These are phyloP conservation scores for Lemur catta DNA, from an alignment of 2,797 vertebrate species.

Conservation along the genomic window DNA sequence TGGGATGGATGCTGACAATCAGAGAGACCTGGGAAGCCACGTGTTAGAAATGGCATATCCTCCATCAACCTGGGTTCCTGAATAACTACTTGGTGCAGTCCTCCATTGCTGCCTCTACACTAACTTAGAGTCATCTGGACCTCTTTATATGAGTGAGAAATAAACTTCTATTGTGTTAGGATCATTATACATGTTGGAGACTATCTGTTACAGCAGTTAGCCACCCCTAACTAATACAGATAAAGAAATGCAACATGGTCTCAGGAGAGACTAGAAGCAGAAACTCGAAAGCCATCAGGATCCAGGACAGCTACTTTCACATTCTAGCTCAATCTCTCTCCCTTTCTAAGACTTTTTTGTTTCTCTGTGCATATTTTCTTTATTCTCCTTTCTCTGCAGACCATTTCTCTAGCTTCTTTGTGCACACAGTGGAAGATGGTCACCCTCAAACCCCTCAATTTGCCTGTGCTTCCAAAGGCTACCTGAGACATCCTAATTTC, in stretches of 20 bases:
- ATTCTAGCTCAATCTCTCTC: not conserved
- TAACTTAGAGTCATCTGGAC: constrained; percentile 14
- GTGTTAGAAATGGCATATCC: not conserved
- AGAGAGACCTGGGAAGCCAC: not conserved
- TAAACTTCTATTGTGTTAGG: not conserved
- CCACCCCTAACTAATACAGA: constrained; percentile 6
- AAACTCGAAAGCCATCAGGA: constrained; percentile 30
- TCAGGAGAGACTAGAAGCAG: constrained; percentile 17
- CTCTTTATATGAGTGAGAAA: not conserved
- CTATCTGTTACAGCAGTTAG: constrained; percentile 38
- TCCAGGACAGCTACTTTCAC: not conserved
- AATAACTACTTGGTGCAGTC: not conserved
- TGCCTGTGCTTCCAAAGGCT: constrained; percentile 26
- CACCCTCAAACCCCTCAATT: not conserved
- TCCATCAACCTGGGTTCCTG: not conserved
- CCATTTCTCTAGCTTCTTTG: constrained; percentile 29
- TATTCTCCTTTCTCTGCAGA: not conserved
- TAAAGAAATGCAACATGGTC: constrained; percentile 1
- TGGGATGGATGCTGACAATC: not conserved
- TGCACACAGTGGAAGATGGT: not conserved
- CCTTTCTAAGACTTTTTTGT: not conserved
- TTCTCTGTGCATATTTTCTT: not conserved
- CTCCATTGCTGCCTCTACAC: not conserved
- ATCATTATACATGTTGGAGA: not conserved
- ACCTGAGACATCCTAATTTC: constrained; percentile 27